Evolutionary conservation across 2,113 vertebrate genomes (phyloP).

Genomic region (Falco punctatus): DNA sequence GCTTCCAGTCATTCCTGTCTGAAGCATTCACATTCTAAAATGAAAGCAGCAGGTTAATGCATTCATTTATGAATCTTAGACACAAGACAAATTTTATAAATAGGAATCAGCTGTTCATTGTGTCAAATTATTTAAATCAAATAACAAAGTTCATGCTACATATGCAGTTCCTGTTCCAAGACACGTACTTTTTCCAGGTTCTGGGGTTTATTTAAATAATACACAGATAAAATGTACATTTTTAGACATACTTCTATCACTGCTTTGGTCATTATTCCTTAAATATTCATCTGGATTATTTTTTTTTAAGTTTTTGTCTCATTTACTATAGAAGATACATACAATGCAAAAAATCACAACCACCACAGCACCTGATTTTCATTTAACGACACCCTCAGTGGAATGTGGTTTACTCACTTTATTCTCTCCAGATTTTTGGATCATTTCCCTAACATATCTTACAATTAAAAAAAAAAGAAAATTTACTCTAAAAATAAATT

Average conservation of each 20-base stretch:
- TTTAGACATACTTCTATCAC: background rate
- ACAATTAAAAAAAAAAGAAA: background rate
- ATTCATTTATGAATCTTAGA: background rate
- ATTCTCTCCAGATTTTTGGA: background rate
- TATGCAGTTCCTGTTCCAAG: background rate
- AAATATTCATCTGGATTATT: background rate
- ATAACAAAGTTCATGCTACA: background rate
- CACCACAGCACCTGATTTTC: background rate
- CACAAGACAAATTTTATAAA: background rate
- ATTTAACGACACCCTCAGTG: background rate
- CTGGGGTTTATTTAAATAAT: background rate
- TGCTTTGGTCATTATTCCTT: background rate
- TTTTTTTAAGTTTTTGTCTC: background rate
- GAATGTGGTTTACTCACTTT: background rate
- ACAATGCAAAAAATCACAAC: background rate
- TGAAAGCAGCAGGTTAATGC: slow-evolving; percentile 35
- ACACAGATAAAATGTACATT: background rate
- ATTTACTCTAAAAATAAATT: background rate
- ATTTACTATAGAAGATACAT: background rate
- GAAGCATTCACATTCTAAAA: slow-evolving; percentile 73
- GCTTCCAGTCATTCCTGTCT: slow-evolving; percentile 78
- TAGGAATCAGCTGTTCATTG: background rate
- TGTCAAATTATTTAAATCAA: background rate
- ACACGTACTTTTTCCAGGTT: background rate
- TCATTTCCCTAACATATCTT: background rate